Base-by-base conservation (phyloP, 2,888 invertebrate species). In the Cerastis leucographa region DNA sequence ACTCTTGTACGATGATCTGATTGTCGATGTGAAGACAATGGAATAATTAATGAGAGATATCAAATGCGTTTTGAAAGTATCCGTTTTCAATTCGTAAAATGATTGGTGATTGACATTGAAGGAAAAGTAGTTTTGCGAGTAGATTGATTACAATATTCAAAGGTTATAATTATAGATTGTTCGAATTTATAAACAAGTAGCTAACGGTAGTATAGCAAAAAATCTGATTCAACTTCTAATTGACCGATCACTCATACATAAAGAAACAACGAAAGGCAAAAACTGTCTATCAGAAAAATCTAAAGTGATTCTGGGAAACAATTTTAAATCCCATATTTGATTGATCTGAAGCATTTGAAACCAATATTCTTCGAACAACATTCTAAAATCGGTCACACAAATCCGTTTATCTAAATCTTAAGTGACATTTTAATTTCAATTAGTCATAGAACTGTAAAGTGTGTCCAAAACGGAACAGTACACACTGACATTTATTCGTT, bases 351-450 rank as follows among this genome's bases (percentile, higher is more conserved):
- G 62, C 56, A 76, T 85, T 87, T 77, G 25, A 59, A 80, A 73
- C 65, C 61, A 74, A 81, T 78, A 80, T 72, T 80, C 75, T 59
- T 61, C 61, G 62, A 81, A 85, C 62, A 66, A 72, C 68, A 68
- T 65, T 81, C 74, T 75, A 79, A 87, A 83, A 76, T 85, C 75
- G 74, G 70, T 66, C 80, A 76, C 74, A 82, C 84, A 87, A 89
- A 91, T 89, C 86, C 85, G 87, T 92, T 91, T 93, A 94, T 93
- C 93, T 93, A 91, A 92, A 94, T 94, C 94, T 91, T 89, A 90
- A 92, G 89, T 93, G 94, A 92, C 94, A 93, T 94, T 88, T 93
- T 90, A 90, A 92, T 91, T 94, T 92, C 92, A 93, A 94, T 94
- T 93, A 94, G 92, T 90, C 89, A 90, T 90, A 91, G 92, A 92